Percentiles rank a stretch among this genome's conserved stretches.
These are phyloP conservation scores for Acyrthosiphon pisum DNA, from an alignment of 1,140 invertebrate species.

Conservation along the genomic window DNA sequence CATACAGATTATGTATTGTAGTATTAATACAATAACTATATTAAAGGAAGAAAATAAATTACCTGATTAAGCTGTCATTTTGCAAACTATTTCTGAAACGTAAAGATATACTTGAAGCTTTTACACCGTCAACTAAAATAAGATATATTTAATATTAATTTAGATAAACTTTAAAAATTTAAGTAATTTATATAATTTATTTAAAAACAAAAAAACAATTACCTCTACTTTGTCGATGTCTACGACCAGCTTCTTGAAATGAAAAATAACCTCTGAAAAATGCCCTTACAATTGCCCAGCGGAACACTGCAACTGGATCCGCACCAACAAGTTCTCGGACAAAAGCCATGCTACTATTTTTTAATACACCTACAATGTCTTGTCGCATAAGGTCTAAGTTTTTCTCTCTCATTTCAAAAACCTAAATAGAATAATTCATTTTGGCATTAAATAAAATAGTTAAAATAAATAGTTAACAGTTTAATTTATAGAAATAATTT, in stretches of 20 bases:
- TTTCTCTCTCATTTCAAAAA: slow-evolving; percentile 92
- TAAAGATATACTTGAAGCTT: slow-evolving; percentile 54
- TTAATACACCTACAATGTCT: slow-evolving; percentile 91
- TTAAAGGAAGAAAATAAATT: slow-evolving; percentile 60
- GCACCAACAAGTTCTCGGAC: slow-evolving; percentile 91
- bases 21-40: neutral
- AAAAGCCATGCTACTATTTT: slow-evolving; percentile 91
- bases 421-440: slow-evolving; percentile 65
- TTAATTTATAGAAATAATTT: neutral
- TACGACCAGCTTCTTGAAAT: slow-evolving; percentile 84
- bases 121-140: slow-evolving; percentile 53
- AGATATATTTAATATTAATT: neutral
- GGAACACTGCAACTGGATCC: slow-evolving; percentile 92
- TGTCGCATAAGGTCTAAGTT: slow-evolving; percentile 94
- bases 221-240: slow-evolving; percentile 73
- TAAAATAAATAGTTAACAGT: too few species aligned
- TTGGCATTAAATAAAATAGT: neutral
- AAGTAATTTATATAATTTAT: slow-evolving; percentile 27
- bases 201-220: slow-evolving; percentile 49
- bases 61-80: slow-evolving; percentile 77
- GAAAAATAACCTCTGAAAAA: slow-evolving; percentile 92
- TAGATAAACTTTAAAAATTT: neutral
- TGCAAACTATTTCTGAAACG: slow-evolving; percentile 72
- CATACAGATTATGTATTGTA: neutral
- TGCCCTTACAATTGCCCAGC: slow-evolving; percentile 91